These are phyloP conservation scores for Theropithecus gelada DNA, from an alignment of 2,113 vertebrate genomes.

Conservation along the genomic window DNA sequence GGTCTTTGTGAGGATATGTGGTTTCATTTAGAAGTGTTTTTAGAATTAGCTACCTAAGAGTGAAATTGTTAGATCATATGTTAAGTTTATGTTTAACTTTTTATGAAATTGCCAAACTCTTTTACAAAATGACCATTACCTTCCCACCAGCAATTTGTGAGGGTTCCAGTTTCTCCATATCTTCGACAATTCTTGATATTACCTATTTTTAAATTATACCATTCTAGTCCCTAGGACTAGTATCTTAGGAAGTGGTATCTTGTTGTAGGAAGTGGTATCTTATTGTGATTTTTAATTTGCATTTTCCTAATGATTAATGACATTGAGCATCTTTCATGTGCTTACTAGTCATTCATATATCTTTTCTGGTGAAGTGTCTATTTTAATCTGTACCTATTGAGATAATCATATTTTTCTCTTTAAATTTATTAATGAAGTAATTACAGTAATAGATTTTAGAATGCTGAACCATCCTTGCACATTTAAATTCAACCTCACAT, in stretches of 20 bases:
- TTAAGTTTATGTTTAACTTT: background rate
- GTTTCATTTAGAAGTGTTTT: background rate
- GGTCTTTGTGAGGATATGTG: background rate
- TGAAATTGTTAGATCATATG: background rate
- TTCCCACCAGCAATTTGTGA: background rate
- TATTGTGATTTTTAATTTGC: conserved; percentile 1
- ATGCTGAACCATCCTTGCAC: background rate
- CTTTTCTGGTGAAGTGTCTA: background rate
- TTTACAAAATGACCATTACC: background rate
- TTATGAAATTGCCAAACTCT: background rate
- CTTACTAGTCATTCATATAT: background rate
- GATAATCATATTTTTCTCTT: background rate
- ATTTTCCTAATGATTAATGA: background rate
- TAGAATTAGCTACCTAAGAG: background rate
- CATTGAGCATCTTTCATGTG: background rate
- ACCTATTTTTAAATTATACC: background rate
- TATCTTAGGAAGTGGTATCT: background rate
- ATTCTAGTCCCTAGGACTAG: background rate
- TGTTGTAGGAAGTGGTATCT: background rate
- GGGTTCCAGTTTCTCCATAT: background rate
- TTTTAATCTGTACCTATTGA: background rate
- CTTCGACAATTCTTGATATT: background rate
- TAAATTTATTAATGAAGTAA: background rate
- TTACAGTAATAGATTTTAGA: background rate
- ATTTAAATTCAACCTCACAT: background rate